Evolutionary conservation across 2,888 invertebrate genomes (phyloP).

Genomic region (Agrochola circellaris): DNA sequence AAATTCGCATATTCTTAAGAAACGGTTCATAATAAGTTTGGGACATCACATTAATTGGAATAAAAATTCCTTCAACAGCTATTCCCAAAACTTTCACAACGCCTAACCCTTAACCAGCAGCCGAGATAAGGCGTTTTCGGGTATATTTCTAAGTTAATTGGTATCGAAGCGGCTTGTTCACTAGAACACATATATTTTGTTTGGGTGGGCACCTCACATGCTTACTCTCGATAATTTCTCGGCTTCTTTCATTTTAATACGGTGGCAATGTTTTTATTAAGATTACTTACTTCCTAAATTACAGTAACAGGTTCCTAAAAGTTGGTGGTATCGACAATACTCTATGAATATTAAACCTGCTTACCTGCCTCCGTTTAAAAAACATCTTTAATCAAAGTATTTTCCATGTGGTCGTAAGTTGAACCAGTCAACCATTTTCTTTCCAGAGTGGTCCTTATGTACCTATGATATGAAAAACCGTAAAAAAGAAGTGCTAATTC

Average conservation of each 20-base stretch:
- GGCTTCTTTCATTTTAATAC: slow-evolving; percentile 36
- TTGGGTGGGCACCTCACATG: slow-evolving; percentile 78
- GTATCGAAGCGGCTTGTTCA: slow-evolving; percentile 75
- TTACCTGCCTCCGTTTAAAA: neutral
- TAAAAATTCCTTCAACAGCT: neutral
- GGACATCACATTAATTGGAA: neutral
- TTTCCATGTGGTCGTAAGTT: slow-evolving; percentile 20
- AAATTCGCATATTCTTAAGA: neutral
- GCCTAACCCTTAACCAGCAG: slow-evolving; percentile 74
- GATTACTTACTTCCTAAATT: slow-evolving; percentile 22
- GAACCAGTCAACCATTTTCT: neutral
- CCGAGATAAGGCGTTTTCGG: slow-evolving; percentile 78
- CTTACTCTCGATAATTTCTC: slow-evolving; percentile 33
- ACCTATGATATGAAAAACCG: no score
- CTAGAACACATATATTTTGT: slow-evolving; percentile 73
- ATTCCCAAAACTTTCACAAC: neutral
- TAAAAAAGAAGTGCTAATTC: neutral
- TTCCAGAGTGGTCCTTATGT: neutral
- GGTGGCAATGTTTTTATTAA: slow-evolving; percentile 47
- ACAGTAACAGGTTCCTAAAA: slow-evolving; percentile 34
- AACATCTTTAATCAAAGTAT: slow-evolving; percentile 22
- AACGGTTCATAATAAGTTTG: neutral
- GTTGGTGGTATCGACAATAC: slow-evolving; percentile 5
- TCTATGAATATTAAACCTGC: slow-evolving; percentile 35
- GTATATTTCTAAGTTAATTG: slow-evolving; percentile 82